Conservation (phyloP, 2,888 invertebrate species). For the Pollenia griseotomentosa region DNA sequence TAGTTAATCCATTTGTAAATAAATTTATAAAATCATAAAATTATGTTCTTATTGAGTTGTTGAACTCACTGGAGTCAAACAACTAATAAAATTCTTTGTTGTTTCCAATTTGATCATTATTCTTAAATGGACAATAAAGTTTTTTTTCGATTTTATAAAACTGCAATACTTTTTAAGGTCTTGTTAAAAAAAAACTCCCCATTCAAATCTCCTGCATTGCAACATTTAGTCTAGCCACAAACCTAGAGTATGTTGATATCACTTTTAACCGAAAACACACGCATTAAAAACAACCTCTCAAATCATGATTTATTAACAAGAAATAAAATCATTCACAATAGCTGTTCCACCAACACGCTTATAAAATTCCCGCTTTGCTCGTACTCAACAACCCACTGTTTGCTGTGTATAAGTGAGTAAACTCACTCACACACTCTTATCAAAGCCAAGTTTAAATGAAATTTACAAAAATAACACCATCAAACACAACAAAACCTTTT, state of each 20-base stretch:
- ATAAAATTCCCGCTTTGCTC: neutral
- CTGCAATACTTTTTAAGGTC: no score
- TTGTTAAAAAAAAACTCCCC: neutral
- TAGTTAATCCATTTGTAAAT: no score
- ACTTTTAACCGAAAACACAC: neutral
- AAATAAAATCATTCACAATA: conserved; percentile 56
- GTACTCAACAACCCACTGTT: conserved; percentile 13
- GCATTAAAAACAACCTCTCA: neutral
- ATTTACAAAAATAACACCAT: conserved; percentile 37
- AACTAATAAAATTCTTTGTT: no score
- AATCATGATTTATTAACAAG: neutral
- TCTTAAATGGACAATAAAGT: no score
- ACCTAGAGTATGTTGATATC: neutral
- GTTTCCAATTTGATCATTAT: no score
- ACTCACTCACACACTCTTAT: conserved; percentile 8
- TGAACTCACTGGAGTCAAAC: no score
- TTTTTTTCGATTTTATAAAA: no score
- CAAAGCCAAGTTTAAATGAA: conserved; percentile 43
- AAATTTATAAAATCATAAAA: no score
- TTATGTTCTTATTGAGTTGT: no score
- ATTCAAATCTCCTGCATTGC: neutral
- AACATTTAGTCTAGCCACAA: conserved; percentile 16
- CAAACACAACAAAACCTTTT: conserved; percentile 9
- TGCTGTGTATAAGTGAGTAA: neutral
- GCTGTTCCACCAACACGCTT: neutral